These are phyloP conservation scores for Nibea albiflora DNA, from an alignment of 2,113 vertebrate species.

Conservation along the genomic window DNA sequence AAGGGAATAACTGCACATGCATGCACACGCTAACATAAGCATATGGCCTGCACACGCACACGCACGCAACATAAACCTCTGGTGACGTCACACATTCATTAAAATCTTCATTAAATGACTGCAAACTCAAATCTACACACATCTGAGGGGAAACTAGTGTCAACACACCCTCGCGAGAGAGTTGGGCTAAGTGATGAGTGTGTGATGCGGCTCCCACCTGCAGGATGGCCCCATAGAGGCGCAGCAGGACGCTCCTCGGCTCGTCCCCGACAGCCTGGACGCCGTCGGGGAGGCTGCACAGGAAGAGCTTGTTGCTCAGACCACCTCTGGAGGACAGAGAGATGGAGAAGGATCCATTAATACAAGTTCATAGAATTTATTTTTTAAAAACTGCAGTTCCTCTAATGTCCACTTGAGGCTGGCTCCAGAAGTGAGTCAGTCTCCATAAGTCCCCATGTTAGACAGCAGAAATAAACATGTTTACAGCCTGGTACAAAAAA, in stretches of 20 bases:
- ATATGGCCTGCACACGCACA: constrained; percentile 46
- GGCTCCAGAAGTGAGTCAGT: too few species aligned
- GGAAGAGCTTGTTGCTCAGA: constrained; percentile 98
- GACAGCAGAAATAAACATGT: too few species aligned
- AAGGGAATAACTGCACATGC: constrained; percentile 55
- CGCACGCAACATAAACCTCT: constrained; percentile 7
- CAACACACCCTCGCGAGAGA: not conserved
- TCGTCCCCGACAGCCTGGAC: constrained; percentile 88
- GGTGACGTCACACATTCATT: not conserved
- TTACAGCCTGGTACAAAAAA: too few species aligned
- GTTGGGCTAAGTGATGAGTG: not conserved
- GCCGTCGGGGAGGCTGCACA: constrained; percentile 92
- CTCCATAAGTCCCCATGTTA: too few species aligned
- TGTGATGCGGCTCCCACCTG: constrained; percentile 86
- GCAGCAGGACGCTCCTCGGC: constrained; percentile 91
- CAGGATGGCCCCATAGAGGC: constrained; percentile 95
- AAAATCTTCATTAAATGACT: not conserved
- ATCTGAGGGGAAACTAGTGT: not conserved
- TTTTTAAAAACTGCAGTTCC: too few species aligned
- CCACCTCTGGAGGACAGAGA: constrained; percentile 87
- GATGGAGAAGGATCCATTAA: not conserved
- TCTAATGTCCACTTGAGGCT: too few species aligned
- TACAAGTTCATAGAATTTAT: not conserved
- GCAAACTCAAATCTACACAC: not conserved
- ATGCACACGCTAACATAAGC: constrained; percentile 64